Evolutionary conservation across 2,113 vertebrate species (phyloP).

Genomic region (Sapajus apella): DNA sequence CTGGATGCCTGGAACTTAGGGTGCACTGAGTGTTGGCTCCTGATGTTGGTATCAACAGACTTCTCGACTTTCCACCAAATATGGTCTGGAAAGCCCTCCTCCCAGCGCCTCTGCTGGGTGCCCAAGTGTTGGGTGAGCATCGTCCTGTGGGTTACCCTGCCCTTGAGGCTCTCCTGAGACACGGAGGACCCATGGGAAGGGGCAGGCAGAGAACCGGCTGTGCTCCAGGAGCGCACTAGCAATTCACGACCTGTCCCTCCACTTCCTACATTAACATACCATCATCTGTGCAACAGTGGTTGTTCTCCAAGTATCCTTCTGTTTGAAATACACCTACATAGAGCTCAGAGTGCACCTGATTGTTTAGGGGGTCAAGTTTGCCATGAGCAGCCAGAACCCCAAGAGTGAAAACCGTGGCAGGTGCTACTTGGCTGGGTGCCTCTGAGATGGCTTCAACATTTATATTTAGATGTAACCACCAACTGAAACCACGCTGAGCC

Average conservation of each 20-base stretch:
- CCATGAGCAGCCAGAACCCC: background rate
- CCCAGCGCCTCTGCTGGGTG: fast-evolving
- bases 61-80: fast-evolving
- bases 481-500: fast-evolving
- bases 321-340: fast-evolving
- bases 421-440: background rate
- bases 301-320: fast-evolving
- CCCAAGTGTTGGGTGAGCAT: fast-evolving
- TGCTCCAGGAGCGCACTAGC: fast-evolving
- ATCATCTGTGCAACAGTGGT: fast-evolving
- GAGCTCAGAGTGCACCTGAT: background rate
- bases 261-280: too few species aligned
- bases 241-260: fast-evolving
- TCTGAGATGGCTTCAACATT: background rate
- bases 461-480: background rate
- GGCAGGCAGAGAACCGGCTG: fast-evolving
- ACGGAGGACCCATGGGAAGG: fast-evolving
- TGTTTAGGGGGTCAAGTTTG: fast-evolving
- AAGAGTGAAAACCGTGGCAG: background rate
- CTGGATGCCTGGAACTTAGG: background rate
- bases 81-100: fast-evolving
- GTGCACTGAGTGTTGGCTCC: fast-evolving
- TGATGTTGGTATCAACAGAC: fast-evolving
- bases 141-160: fast-evolving
- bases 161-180: too few species aligned